Percentiles rank a stretch among this genome's conserved stretches.
Conservation (phyloP, 2,888 invertebrate species). For the Orchesella flavescens region DNA sequence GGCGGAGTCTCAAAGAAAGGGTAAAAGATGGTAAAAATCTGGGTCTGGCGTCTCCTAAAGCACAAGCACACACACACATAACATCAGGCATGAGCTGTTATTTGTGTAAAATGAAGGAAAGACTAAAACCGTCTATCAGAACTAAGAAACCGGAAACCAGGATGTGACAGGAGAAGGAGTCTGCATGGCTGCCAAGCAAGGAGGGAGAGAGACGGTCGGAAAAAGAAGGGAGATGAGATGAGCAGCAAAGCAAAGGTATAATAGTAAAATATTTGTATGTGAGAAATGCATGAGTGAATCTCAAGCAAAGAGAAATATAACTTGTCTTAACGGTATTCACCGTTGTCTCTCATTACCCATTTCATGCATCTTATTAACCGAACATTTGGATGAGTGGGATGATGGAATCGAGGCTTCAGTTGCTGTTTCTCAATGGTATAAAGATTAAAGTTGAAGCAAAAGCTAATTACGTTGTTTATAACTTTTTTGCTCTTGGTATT, state of each 20-base stretch:
- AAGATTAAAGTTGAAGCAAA: too few relatives aligned
- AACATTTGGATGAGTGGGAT: too few relatives aligned
- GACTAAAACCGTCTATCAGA: constrained; percentile 56
- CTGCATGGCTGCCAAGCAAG: constrained; percentile 50
- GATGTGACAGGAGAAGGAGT: constrained; percentile 52
- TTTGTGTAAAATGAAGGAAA: constrained; percentile 49
- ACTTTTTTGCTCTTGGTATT: background rate
- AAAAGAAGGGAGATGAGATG: constrained; percentile 29
- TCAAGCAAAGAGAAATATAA: background rate
- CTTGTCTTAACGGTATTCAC: too few relatives aligned
- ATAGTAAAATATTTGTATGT: background rate
- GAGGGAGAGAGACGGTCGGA: constrained; percentile 1
- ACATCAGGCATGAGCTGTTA: constrained; percentile 26
- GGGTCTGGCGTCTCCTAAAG: constrained; percentile 11
- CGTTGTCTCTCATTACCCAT: too few relatives aligned
- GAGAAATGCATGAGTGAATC: background rate
- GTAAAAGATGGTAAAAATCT: constrained; percentile 51
- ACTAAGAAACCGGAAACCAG: constrained; percentile 57
- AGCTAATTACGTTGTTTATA: too few relatives aligned
- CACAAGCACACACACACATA: background rate
- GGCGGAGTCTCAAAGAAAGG: constrained; percentile 39
- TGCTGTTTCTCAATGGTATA: background rate
- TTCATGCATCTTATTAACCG: too few relatives aligned
- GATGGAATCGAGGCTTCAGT: background rate
- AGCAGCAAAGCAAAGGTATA: background rate